Percentiles rank a stretch among this genome's conserved stretches.
Conservation (phyloP, 2,113 vertebrate species). For the Conger conger region DNA sequence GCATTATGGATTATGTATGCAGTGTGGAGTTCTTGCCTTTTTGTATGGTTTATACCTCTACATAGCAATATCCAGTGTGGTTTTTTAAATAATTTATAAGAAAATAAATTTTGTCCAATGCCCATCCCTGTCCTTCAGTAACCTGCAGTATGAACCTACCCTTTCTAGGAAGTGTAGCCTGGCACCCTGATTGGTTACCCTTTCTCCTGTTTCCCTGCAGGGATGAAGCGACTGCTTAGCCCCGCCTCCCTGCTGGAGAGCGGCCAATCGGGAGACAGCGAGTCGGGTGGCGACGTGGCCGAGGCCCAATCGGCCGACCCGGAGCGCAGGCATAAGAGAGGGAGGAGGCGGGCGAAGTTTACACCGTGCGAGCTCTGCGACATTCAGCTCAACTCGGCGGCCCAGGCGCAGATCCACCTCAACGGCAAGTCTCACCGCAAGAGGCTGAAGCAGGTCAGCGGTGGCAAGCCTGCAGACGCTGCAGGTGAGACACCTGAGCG, state of each 20-base stretch:
- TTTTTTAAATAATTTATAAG: no score
- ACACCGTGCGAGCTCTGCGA: constrained; percentile 92
- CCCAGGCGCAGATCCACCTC: constrained; percentile 95
- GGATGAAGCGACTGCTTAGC: constrained; percentile 87
- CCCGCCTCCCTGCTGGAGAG: constrained; percentile 56
- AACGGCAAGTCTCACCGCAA: constrained; percentile 95
- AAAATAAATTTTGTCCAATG: no score
- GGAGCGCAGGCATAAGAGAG: constrained; percentile 74
- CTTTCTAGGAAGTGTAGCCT: neutral
- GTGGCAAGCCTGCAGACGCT: constrained; percentile 64
- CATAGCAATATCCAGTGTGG: no score
- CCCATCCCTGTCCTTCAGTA: no score
- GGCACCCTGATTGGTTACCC: neutral
- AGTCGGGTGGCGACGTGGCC: constrained; percentile 24
- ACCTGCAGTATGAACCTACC: no score
- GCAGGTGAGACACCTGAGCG: constrained; percentile 73
- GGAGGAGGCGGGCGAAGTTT: constrained; percentile 80
- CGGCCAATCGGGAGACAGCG: constrained; percentile 40
- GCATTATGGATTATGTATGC: no score
- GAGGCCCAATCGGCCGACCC: constrained; percentile 40
- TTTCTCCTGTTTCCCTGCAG: constrained; percentile 52
- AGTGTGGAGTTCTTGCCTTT: no score
- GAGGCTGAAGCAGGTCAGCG: constrained; percentile 81
- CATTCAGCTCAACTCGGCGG: constrained; percentile 89
- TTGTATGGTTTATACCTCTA: no score